Base-by-base conservation (phyloP, 2,113 vertebrate genomes). In the Abramis brama region DNA sequence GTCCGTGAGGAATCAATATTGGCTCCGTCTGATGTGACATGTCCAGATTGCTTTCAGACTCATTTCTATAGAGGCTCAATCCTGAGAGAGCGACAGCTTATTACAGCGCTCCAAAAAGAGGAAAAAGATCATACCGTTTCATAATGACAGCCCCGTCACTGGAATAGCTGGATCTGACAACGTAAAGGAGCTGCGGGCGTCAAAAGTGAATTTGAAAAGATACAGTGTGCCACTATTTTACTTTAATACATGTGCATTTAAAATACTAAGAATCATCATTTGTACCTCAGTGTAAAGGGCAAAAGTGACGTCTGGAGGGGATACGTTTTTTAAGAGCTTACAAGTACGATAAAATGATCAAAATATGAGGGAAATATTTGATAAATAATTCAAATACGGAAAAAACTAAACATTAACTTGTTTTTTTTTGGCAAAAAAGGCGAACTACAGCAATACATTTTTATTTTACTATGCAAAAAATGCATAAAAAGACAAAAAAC, bases 11-110 rank as follows among this genome's bases (percentile, higher is more conserved):
- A 95, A 94, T 95, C 93, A 93, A 94, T 94, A 94, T 91, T 89
- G 88, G 88, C 88, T 89, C 87, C 90, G 88, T 93, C 91, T 90
- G 89, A 89, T 91, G 90, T 92, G 92, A 94, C 91, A 92, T 90
- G 90, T 90, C 91, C 88, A 94, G 94, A 94, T 94, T 93, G 93
- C 93, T 93, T 94, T 93, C 89, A 89, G 93, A 94, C 92, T 93
- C 87, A 93, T 94, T 94, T 93, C 92, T 92, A 90, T 89, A 66
- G 79, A 47, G 75, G 82, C 88, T 89, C 88, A 91, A 91, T 90
- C 86, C 3, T 50, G 86, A 91, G 88, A 92, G 91, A 92, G 89
- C 93, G 92, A 85, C 77, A 91, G 91, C 91, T 91, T 91, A 92
- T 92, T 92, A 91, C 91, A 86, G 87, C 78, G 81, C 89, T 82